Conservation (phyloP, 1,140 invertebrate genomes). For the Coenobita brevimanus region DNA sequence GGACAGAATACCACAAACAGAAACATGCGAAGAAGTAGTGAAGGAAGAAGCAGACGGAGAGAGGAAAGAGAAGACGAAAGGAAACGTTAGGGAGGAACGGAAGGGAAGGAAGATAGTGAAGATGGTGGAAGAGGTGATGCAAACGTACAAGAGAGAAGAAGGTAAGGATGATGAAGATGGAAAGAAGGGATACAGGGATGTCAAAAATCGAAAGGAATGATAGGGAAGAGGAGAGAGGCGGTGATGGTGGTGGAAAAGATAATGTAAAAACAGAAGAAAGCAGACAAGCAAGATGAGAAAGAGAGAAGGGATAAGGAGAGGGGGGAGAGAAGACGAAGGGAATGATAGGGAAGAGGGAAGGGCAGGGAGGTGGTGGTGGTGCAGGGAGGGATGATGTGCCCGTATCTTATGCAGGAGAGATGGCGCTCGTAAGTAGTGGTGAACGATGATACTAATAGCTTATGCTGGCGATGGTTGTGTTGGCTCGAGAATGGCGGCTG, state of each 20-base stretch:
- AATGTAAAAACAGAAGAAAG: background rate
- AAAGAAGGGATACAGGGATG: conserved; percentile 3
- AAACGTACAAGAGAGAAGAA: background rate
- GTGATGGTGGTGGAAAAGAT: background rate
- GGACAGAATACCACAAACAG: background rate
- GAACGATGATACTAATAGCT: conserved; percentile 57
- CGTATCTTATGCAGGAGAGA: conserved; percentile 49
- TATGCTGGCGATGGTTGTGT: conserved; percentile 54
- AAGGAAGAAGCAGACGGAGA: background rate
- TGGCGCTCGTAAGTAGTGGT: conserved; percentile 51
- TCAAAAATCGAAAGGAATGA: background rate
- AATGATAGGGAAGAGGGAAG: background rate
- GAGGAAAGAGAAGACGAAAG: conserved; percentile 13
- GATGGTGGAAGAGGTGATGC: background rate
- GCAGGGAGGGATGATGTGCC: conserved; percentile 41
- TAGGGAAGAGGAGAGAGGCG: conserved; percentile 12
- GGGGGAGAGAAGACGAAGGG: background rate
- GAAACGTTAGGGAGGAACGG: background rate
- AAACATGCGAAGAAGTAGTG: background rate
- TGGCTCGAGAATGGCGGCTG: conserved; percentile 32
- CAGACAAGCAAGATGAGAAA: background rate
- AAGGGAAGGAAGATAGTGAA: conserved; percentile 8
- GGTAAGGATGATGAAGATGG: conserved; percentile 4
- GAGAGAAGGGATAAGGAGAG: background rate
- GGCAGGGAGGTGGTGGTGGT: conserved; percentile 8